Conservation (phyloP, 53 echinoderm and acorn worm genomes). For the Paracentrotus lividus region DNA sequence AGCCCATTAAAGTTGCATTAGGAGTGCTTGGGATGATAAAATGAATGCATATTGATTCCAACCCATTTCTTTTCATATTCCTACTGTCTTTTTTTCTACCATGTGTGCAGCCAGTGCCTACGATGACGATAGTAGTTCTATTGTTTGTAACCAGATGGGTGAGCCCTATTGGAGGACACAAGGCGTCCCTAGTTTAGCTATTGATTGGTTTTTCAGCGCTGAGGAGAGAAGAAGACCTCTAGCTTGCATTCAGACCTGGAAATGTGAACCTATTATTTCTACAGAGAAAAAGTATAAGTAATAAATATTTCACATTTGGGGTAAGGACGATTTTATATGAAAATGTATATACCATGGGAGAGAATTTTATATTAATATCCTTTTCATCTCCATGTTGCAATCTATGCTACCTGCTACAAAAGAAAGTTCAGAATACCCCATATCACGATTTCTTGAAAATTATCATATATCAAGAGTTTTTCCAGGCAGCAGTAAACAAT, state of each 20-base stretch:
- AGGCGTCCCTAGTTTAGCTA: slow-evolving; percentile 50
- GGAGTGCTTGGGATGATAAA: slow-evolving; percentile 19
- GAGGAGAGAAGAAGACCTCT: neutral
- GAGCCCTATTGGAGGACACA: slow-evolving; percentile 46
- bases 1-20: slow-evolving; percentile 45
- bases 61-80: slow-evolving; percentile 46
- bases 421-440: neutral
- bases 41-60: slow-evolving; percentile 58
- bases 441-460: neutral
- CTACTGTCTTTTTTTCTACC: slow-evolving; percentile 53
- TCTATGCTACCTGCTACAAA: neutral
- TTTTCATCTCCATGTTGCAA: neutral
- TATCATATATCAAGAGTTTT: neutral
- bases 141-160: slow-evolving; percentile 54
- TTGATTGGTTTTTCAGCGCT: slow-evolving; percentile 28
- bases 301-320: neutral
- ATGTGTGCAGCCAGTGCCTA: slow-evolving; percentile 38
- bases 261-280: neutral
- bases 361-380: neutral
- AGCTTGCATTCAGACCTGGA: slow-evolving; percentile 18
- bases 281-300: neutral
- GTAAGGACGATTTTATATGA: neutral
- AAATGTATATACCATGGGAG: neutral
- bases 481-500: neutral
- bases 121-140: slow-evolving; percentile 41